These are phyloP conservation scores for Eurypyga helias DNA, from an alignment of 2,113 vertebrate genomes.

Conservation along the genomic window DNA sequence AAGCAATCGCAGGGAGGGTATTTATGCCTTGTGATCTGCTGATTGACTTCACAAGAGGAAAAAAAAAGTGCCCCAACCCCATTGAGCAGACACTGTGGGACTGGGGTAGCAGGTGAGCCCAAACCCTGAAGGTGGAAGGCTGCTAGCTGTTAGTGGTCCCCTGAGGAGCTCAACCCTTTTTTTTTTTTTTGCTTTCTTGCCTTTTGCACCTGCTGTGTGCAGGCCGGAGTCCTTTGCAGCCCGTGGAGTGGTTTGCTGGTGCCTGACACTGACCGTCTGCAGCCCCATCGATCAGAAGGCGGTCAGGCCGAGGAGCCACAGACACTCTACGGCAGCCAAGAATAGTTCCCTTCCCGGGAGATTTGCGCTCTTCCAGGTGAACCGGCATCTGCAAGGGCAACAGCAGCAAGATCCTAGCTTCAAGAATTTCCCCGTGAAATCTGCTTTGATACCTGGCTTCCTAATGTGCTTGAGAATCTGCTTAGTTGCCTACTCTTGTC, in stretches of 20 bases:
- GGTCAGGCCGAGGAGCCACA: background rate
- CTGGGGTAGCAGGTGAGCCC: background rate
- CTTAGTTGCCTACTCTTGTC: background rate
- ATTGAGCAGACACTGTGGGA: background rate
- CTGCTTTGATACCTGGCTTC: background rate
- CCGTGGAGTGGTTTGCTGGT: background rate
- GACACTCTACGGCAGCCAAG: background rate
- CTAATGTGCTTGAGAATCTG: background rate
- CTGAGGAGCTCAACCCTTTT: background rate
- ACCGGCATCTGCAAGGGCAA: background rate
- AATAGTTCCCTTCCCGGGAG: background rate
- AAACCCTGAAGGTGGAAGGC: background rate
- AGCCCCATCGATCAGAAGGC: rapidly evolving
- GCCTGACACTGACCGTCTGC: background rate
- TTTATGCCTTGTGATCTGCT: background rate
- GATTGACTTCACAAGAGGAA: background rate
- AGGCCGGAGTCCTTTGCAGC: background rate
- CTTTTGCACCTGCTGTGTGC: background rate
- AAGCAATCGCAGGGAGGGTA: rapidly evolving
- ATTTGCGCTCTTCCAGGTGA: background rate
- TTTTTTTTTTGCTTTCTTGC: background rate
- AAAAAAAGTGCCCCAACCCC: background rate
- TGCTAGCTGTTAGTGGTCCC: background rate
- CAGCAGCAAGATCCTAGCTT: background rate
- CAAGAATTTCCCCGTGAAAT: background rate